Conservation (phyloP, 2,888 invertebrate species). For the Stenichneumon culpator region DNA sequence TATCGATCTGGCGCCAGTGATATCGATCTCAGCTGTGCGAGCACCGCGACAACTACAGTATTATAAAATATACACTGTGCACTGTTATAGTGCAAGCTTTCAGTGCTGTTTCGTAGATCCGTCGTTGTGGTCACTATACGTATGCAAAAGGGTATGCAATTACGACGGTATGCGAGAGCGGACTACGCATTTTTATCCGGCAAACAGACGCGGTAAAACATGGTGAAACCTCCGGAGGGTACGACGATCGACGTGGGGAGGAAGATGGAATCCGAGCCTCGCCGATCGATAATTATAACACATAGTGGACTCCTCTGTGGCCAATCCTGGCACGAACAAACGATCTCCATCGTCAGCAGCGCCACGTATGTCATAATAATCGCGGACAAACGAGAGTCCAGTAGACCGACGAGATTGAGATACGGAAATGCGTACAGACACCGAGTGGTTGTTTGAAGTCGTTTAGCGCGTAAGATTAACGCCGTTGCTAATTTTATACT, state of each 20-base stretch:
- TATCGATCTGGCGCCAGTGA: constrained; percentile 31
- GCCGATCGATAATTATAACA: constrained; percentile 65
- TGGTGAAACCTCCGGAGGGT: not conserved
- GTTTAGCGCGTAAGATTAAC: not conserved
- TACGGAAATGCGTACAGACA: not conserved
- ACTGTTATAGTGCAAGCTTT: not conserved
- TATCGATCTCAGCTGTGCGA: constrained; percentile 27
- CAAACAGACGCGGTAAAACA: not conserved
- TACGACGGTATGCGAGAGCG: constrained; percentile 18
- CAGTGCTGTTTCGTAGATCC: not conserved
- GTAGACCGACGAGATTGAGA: constrained; percentile 8
- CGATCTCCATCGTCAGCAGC: not conserved
- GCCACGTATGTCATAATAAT: constrained; percentile 49
- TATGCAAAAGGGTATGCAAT: not conserved
- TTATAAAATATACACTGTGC: constrained; percentile 19
- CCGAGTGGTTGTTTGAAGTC: not conserved
- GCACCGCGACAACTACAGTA: constrained; percentile 23
- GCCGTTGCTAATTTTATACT: constrained; percentile 6
- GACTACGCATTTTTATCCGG: not conserved
- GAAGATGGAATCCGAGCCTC: constrained; percentile 53
- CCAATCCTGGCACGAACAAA: constrained; percentile 33
- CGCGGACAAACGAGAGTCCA: constrained; percentile 10
- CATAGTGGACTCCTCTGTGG: constrained; percentile 73
- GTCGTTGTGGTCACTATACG: not conserved
- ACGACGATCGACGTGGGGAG: not conserved